Evolutionary conservation across 2,113 vertebrate species (phyloP), one percentile per base, ranked within the genome.

Genomic region (Rhinichthys klamathensis): DNA sequence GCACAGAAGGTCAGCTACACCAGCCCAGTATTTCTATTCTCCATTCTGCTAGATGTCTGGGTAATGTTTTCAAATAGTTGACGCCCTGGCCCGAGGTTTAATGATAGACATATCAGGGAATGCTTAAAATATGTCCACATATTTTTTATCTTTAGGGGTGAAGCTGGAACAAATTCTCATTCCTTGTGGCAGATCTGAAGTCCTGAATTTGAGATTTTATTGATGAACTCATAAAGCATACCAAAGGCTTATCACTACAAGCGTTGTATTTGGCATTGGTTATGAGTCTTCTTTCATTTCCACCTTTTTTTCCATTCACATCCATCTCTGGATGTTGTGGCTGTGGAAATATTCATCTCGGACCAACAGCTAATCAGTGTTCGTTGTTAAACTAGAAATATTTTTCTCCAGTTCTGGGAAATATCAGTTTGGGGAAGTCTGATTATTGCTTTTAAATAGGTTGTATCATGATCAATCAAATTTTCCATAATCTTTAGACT

Each of bases 181-280:
- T 80, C 54, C 13, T 82, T 54, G 27, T 67, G 41, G 25, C 79
- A 81, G 79, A 67, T 63, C 44, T 30, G 44, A 65, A 30, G 61
- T 18, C 86, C 61, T 30, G 63, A 65, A 32, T 46, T n/a, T 85
- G 70, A 63, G 44, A 25, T 27, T 38, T 79, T 77, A 85, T 80
- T 88, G 83, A 90, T 90, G 67, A 86, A 89, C 85, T 78, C 46
- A 44, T 81, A 86, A 65, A 60, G 61, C 84, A 60, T 51, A 61
- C 77, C 61, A 23, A 90, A 44, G 61, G 74, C 85, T 92, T 89
- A 91, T 92, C 86, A 60, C 35, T 60, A 13, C 25, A 85, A 38
- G 74, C 86, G 72, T 90, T 93, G 89, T 84, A 58, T 82, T 91
- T 92, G 91, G 91, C 87, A 61, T 85, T 15, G 46, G 23, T 56